Conservation (phyloP, 2,888 invertebrate genomes). For the Andrena dorsata region DNA sequence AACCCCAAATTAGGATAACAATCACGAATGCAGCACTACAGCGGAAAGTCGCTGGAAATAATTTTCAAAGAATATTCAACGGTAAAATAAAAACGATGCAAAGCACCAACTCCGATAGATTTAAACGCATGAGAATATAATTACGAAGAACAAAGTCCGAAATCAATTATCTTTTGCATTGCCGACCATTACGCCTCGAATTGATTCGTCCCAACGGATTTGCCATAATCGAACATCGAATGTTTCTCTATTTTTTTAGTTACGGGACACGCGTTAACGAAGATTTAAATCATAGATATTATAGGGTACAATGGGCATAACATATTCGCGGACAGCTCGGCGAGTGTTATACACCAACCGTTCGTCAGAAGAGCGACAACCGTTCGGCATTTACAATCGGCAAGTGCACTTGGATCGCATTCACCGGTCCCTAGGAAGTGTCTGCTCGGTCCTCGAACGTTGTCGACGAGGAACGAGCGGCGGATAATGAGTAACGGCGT, state of each 20-base stretch:
- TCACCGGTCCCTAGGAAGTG: constrained; percentile 56
- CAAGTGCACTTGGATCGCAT: constrained; percentile 54
- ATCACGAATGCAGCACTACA: no score
- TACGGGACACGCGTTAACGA: constrained; percentile 29
- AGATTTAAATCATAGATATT: constrained; percentile 54
- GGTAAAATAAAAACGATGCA: not conserved
- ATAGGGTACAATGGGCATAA: constrained; percentile 40
- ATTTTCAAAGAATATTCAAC: no score
- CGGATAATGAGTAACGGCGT: constrained; percentile 62
- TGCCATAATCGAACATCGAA: not conserved
- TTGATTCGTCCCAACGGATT: constrained; percentile 2
- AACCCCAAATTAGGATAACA: no score
- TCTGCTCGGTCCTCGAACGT: constrained; percentile 42
- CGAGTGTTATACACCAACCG: constrained; percentile 36
- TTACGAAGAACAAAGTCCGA: not conserved
- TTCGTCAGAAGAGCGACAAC: constrained; percentile 30
- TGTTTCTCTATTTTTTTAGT: constrained; percentile 1
- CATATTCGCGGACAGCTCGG: constrained; percentile 44
- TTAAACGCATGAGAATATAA: not conserved
- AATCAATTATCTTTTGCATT: not conserved
- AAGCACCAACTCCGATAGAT: not conserved
- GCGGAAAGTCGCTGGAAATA: no score
- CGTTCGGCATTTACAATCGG: constrained; percentile 54
- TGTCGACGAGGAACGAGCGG: constrained; percentile 53
- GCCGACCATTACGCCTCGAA: not conserved